These are phyloP conservation scores for Cydia splendana DNA, from an alignment of 1,140 invertebrate genomes.

Conservation along the genomic window DNA sequence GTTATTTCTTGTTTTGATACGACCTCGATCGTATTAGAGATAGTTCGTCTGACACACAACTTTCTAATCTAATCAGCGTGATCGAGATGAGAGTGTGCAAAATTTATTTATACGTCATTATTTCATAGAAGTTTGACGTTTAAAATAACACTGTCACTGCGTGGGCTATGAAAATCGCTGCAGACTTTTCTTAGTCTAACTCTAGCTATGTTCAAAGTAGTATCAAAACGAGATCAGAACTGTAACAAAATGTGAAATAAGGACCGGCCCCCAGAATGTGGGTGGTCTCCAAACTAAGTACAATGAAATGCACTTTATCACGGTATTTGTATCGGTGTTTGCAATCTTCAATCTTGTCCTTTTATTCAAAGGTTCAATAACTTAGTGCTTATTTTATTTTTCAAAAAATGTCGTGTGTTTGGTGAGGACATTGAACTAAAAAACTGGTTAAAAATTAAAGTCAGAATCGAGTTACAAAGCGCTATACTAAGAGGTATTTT, in stretches of 20 bases:
- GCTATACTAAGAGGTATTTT: background rate
- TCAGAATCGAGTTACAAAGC: background rate
- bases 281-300: background rate
- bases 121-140: too few species aligned
- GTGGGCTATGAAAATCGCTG: too few species aligned
- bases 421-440: background rate
- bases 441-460: background rate
- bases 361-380: background rate
- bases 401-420: background rate
- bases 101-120: too few species aligned
- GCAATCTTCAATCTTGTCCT: background rate
- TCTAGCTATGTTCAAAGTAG: too few species aligned
- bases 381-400: constrained; percentile 4
- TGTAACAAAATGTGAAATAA: background rate
- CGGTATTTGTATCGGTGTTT: background rate
- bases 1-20: too few species aligned
- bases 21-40: too few species aligned
- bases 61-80: too few species aligned
- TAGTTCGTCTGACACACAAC: too few species aligned
- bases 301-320: constrained; percentile 14
- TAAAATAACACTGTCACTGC: too few species aligned
- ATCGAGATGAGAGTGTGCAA: too few species aligned
- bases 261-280: background rate
- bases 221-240: background rate
- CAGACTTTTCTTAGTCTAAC: too few species aligned